These are phyloP conservation scores for Acrobeloides nanus DNA, from an alignment of 2,888 invertebrate genomes.

Conservation along the genomic window DNA sequence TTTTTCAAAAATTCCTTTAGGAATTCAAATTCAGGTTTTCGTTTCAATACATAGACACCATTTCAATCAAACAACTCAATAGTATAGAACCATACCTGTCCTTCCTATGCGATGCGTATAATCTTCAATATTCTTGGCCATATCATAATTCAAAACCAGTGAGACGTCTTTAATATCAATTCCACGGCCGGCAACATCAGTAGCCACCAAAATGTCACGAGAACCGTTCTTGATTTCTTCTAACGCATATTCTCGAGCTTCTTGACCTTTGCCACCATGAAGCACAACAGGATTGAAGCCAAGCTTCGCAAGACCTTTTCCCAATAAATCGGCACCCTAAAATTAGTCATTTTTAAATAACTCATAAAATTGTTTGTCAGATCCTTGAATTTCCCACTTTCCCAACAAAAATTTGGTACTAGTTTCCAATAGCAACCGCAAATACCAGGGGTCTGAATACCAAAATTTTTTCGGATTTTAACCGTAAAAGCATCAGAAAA, in stretches of 20 bases:
- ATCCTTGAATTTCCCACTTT: neutral
- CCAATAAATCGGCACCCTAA: constrained; percentile 84
- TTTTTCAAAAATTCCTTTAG: too few species aligned
- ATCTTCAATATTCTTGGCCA: constrained; percentile 95
- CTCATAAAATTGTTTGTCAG: neutral
- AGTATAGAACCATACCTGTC: constrained; percentile 64
- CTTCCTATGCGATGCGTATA: constrained; percentile 81
- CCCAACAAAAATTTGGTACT: too few species aligned
- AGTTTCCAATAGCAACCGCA: too few species aligned
- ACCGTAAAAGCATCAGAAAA: constrained; percentile 1
- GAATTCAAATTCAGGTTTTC: too few species aligned
- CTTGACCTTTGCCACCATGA: constrained; percentile 97
- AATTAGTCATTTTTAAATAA: constrained; percentile 6
- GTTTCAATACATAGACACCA: too few species aligned
- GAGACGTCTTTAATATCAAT: constrained; percentile 99
- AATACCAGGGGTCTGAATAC: neutral
- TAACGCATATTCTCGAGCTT: constrained; percentile 90
- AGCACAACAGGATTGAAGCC: constrained; percentile 92
- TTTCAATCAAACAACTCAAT: constrained; percentile 1
- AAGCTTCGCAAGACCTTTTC: constrained; percentile 89
- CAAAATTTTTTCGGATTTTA: too few species aligned
- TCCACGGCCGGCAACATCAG: constrained; percentile 99
- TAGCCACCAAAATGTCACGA: constrained; percentile 96
- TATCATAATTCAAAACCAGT: constrained; percentile 97
- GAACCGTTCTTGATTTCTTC: constrained; percentile 88